These are phyloP conservation scores for Collichthys lucidus DNA, from an alignment of 2,113 vertebrate genomes.

Conservation along the genomic window DNA sequence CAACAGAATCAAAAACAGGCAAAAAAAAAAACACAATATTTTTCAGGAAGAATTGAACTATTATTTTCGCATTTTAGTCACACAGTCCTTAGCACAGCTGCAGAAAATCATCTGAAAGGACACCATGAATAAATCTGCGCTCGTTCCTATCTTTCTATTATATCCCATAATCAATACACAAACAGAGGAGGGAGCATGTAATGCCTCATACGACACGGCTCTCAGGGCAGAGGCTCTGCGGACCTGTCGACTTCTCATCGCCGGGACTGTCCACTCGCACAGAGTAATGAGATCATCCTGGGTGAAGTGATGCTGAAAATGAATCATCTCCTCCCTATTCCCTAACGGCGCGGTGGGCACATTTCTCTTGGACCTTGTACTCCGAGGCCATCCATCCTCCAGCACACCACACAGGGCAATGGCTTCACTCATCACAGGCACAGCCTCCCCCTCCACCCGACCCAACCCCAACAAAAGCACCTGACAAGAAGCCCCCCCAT, in stretches of 20 bases:
- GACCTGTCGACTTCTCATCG: conserved; percentile 46
- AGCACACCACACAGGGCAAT: conserved; percentile 11
- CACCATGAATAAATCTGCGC: conserved; percentile 26
- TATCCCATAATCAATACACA: conserved; percentile 58
- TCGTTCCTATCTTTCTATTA: conserved; percentile 10
- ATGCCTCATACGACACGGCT: conserved; percentile 46
- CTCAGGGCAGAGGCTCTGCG: conserved; percentile 43
- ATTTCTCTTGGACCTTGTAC: conserved; percentile 73
- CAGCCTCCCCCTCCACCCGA: neutral
- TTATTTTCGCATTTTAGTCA: neutral
- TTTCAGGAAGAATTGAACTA: neutral
- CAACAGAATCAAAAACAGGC: neutral
- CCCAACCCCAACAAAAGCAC: conserved; percentile 21
- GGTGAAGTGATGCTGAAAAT: conserved; percentile 82
- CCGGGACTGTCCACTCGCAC: conserved; percentile 68
- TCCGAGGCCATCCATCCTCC: conserved; percentile 73
- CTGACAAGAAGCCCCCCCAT: conserved; percentile 32
- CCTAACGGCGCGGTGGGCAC: conserved; percentile 55
- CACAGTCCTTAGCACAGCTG: neutral
- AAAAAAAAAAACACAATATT: neutral
- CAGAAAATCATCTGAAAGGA: conserved; percentile 28
- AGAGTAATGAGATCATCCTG: conserved; percentile 82
- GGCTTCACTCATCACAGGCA: conserved; percentile 62
- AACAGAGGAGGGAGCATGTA: conserved; percentile 47
- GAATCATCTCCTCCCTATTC: conserved; percentile 76